Evolutionary conservation across 2,113 vertebrate species (phyloP).

Genomic region (Bubalus kerabau): DNA sequence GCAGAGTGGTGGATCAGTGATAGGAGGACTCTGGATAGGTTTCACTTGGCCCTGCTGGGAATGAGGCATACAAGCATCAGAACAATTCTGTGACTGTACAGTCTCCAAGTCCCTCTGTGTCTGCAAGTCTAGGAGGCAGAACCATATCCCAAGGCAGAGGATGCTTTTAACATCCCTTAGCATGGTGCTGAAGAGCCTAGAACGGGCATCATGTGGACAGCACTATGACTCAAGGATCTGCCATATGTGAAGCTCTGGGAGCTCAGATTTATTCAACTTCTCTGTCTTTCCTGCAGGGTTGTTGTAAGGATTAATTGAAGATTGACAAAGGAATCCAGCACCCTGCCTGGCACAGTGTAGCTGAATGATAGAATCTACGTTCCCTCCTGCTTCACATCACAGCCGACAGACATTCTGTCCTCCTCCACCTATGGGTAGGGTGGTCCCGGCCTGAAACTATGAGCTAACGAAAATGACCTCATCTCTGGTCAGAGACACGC

Average conservation of each 20-base stretch:
- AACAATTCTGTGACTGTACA: not conserved
- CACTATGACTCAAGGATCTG: not conserved
- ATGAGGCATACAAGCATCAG: not conserved
- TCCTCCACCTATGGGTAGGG: constrained; percentile 40
- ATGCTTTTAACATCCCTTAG: not conserved
- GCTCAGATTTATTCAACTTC: not conserved
- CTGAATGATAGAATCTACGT: not conserved
- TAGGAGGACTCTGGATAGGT: no score
- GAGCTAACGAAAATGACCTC: constrained; percentile 53
- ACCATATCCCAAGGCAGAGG: not conserved
- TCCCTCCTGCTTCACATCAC: not conserved
- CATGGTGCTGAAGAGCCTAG: not conserved
- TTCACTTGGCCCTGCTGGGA: not conserved
- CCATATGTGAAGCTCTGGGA: not conserved
- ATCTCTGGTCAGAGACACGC: constrained; percentile 19
- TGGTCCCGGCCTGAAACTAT: not conserved
- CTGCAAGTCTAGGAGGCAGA: not conserved
- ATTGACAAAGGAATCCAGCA: not conserved
- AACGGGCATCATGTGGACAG: not conserved
- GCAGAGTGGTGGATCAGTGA: not conserved
- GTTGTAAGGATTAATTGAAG: not conserved
- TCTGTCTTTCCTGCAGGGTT: not conserved
- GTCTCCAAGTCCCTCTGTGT: not conserved
- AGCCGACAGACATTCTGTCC: not conserved
- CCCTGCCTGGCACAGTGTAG: not conserved